These are phyloP conservation scores for Actenoides hombroni DNA, from an alignment of 2,113 vertebrate species.

Conservation along the genomic window DNA sequence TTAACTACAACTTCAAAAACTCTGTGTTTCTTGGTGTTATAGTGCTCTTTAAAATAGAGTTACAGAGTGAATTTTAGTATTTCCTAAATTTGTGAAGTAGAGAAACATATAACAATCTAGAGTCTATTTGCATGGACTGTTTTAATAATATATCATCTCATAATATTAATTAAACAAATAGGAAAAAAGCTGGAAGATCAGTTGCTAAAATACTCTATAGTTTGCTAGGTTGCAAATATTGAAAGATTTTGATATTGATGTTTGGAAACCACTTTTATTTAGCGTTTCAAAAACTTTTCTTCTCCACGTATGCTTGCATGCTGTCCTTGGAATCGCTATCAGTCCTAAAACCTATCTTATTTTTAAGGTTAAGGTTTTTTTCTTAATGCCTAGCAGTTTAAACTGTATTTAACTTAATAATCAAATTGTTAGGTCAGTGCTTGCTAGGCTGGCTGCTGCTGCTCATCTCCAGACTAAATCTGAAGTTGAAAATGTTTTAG, in stretches of 20 bases:
- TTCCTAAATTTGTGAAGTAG: background rate
- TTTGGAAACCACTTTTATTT: background rate
- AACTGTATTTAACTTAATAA: background rate
- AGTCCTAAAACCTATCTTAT: background rate
- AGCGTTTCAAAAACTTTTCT: background rate
- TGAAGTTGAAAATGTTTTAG: background rate
- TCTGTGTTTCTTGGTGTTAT: background rate
- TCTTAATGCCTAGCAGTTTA: background rate
- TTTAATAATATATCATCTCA: background rate
- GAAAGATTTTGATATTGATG: background rate
- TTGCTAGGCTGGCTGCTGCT: background rate
- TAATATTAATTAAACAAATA: background rate
- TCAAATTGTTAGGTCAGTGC: background rate
- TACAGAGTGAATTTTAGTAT: background rate
- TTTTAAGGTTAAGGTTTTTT: background rate
- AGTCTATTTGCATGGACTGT: background rate
- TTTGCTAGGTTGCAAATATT: background rate
- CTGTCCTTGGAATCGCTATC: background rate
- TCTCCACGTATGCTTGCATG: background rate
- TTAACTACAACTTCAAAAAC: background rate
- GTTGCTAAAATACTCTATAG: background rate
- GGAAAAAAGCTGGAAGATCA: background rate
- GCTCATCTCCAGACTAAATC: background rate
- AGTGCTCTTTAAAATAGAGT: background rate
- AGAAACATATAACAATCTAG: background rate